Evolutionary conservation across 2,797 vertebrate genomes (phyloP), one percentile per base, ranked within the genome.

Genomic region (Synanceia verrucosa): DNA sequence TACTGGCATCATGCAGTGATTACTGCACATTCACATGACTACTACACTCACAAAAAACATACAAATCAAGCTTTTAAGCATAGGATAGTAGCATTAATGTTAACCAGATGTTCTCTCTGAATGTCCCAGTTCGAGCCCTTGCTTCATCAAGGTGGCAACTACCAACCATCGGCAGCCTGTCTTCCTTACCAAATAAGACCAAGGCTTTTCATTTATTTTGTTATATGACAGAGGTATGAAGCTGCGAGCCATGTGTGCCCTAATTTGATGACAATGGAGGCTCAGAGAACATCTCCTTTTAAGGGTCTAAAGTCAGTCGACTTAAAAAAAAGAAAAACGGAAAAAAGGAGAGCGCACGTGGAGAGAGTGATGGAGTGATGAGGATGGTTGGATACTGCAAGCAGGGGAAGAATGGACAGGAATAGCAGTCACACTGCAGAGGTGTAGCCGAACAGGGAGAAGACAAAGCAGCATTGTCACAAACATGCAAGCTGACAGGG

Each of bases 221-320:
- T 74, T 36, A 76, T 69, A 63, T 19, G 51, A 76, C 6, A 24
- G 60, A 47, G 65, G 70, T 68, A 84, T 62, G 78, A 86, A 82
- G 76, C 86, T 83, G 74, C 23, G 21, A 82, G 72, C 83, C 84
- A 90, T 34, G 72, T 85, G 86, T 72, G 82, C 64, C 68, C 81
- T 59, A 74, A 85, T 85, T 79, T 7, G 6, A 76, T 81, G 76
- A 82, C 79, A 84, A 81, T 70, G 60, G 39, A 65, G 53, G 64
- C 78, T 72, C 46, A 58, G 76, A 75, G 84, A 89, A 91, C 67
- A 83, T 85, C 70, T 88, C 88, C 87, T 90, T 90, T 88, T 89
- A 89, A 85, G 88, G 87, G 58, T 85, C 60, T 70, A 78, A 79
- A 67, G 47, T n/a, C n/a, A 75, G 62, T 58, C 68, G 7, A 85